Base-by-base conservation (phyloP, 2,888 invertebrate genomes). In the Drosophila parthenogenetica region DNA sequence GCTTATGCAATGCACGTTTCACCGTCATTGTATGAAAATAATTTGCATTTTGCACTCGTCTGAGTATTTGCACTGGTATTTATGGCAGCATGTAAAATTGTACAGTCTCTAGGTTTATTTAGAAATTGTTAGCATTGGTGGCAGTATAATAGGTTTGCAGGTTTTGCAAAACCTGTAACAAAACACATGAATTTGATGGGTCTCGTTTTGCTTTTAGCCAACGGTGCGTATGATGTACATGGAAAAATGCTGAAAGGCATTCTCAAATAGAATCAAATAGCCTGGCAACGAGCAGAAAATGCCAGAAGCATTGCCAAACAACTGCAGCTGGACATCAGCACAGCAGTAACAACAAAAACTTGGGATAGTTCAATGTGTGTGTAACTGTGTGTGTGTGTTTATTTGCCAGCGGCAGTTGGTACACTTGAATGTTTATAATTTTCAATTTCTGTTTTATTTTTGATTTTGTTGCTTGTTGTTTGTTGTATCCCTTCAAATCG, bases 1-100 rank as follows among this genome's bases (percentile, higher is more conserved):
- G 87, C 68, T 79, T 73, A 86, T 86, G 89, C 83, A 74, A 65
- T 66, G 73, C 70, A 71, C 77, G 79, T 81, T 69, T 58, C 51
- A 29, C 69, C 60, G 81, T 71, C 73, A 86, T 76, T 81, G 71
- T 67, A 55, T 77, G 54, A 54, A 61, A 54, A 61, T 78, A 66
- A 77, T 69, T 77, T 75, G 64, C 70, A 69, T 77, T 68, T 61
- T 58, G 43, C 45, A 59, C 57, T 77, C 62, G 22, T 19, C 1
- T 48, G 14, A 43, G 37, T 45, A 16, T 51, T 13, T 7, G 25
- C 32, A 35, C 19, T 50, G 7, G 25, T 49, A 59, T 60, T 68
- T 50, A 19, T 69, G 17, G n/a, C 42, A n/a, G 13, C 17, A 29
- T 45, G 22, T 29, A 37, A 22, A 57, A 57, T 68, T 62, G 61